Evolutionary conservation across 2,888 invertebrate species (phyloP).

Genomic region (Dermolepida albohirtum): DNA sequence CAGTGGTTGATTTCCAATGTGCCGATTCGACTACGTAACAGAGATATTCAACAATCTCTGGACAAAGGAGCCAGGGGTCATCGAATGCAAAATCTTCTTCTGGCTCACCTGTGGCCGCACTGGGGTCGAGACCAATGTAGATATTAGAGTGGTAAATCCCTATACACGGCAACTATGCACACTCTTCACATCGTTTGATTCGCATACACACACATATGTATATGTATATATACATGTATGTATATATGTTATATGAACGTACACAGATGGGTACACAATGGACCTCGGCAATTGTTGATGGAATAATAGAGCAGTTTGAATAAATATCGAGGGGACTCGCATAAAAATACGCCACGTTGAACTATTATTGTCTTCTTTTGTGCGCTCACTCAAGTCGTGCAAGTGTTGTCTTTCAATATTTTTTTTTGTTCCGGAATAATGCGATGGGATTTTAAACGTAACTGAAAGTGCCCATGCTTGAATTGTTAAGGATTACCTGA

Average conservation of each 20-base stretch:
- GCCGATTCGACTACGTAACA: conserved; percentile 26
- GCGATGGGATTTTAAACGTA: conserved; percentile 57
- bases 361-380: conserved; percentile 53
- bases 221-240: conserved; percentile 21
- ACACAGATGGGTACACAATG: conserved; percentile 64
- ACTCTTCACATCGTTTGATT: conserved; percentile 14
- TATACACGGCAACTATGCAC: conserved; percentile 17
- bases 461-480: conserved; percentile 40
- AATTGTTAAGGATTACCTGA: conserved; percentile 38
- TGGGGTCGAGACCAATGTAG: conserved; percentile 45
- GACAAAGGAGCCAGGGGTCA: conserved; percentile 45
- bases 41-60: conserved; percentile 32
- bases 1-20: conserved; percentile 25
- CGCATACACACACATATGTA: conserved; percentile 12
- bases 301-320: conserved; percentile 64
- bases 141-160: conserved; percentile 41
- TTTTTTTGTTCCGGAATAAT: conserved; percentile 53
- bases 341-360: conserved; percentile 56
- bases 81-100: conserved; percentile 46
- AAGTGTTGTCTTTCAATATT: conserved; percentile 55
- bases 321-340: conserved; percentile 58
- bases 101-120: conserved; percentile 49
- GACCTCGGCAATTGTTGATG: conserved; percentile 61
- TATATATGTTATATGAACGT: conserved; percentile 13
- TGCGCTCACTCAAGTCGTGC: conserved; percentile 49